Evolutionary conservation across 2,888 invertebrate genomes (phyloP), one percentile per base, ranked within the genome.

Genomic region (Schizaphis graminum): DNA sequence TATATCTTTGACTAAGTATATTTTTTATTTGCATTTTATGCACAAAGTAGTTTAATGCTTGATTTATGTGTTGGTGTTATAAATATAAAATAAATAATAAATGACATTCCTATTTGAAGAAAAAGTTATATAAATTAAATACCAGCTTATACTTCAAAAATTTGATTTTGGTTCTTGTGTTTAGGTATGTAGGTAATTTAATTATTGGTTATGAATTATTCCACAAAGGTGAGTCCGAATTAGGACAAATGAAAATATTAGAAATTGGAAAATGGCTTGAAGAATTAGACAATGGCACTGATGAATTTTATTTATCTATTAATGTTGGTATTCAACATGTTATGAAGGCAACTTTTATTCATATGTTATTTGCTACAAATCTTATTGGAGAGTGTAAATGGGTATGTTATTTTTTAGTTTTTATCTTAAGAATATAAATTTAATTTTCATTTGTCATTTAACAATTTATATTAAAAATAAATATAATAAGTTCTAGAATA

Each of bases 261-360:
- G 91, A 94, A 53, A 90, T 94, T 85, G 86, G 90, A 1, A 94
- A 94, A 67, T 94, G 94, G 94, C 90, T 94, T 87, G 94, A 94
- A 91, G 86, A 90, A 67, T n/a, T 90, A 53, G 94, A 94, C 41
- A 91, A 35, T 10, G 24, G 94, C 41, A 47, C 13, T 49, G 86
- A 94, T 53, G 86, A 86, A 13, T 94, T 94, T 87, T 94, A 94
- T 94, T 84, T 87, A 61, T 94, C 94, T 13, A 94, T 94, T 87
- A 90, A 49, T 24, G 24, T 41, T 86, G 94, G 94, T 47, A 61
- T 94, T 53, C 86, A 91, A 94, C 87, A 94, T 90, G 53, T 94
- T 24, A 28, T 94, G 67, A 61, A 57, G 8, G 26, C 61, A 53
- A 94, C 94, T 85, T 94, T 91, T 44, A 90, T 67, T 53, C 94